Evolutionary conservation across 2,797 vertebrate species (phyloP).

Genomic region (Emys orbicularis): DNA sequence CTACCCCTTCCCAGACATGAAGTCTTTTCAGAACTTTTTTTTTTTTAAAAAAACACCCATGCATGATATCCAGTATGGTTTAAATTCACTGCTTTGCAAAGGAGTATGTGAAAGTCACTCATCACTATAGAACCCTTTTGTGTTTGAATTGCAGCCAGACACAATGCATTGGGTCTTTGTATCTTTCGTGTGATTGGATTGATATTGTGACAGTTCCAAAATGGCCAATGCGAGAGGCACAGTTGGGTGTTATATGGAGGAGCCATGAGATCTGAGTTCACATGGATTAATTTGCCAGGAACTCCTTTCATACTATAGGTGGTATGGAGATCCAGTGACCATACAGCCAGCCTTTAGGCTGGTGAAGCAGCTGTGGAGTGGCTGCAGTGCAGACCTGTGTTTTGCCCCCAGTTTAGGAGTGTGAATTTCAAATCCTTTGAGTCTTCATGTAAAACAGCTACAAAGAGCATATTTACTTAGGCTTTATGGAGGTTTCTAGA

Average conservation of each 20-base stretch:
- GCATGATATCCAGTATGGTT: background rate
- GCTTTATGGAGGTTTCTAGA: background rate
- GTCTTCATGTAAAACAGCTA: background rate
- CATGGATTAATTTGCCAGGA: background rate
- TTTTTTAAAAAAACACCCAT: background rate
- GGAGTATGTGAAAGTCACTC: background rate
- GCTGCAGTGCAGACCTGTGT: background rate
- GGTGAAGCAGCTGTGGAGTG: background rate
- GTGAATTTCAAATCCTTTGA: background rate
- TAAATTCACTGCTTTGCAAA: background rate
- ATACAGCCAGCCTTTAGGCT: background rate
- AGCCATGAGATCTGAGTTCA: background rate
- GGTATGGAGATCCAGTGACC: too few relatives aligned
- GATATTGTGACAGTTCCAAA: background rate
- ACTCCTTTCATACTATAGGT: too few relatives aligned
- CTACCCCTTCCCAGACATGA: background rate
- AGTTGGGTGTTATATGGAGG: background rate
- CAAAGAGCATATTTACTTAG: background rate
- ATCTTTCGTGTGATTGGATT: background rate
- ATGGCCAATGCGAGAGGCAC: background rate
- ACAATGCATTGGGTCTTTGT: background rate
- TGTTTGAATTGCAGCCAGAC: background rate
- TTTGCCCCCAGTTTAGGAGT: too few relatives aligned
- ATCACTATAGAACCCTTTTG: background rate
- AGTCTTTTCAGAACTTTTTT: background rate